Evolutionary conservation across 2,797 vertebrate species (phyloP).

Genomic region (Delichon dasypus): DNA sequence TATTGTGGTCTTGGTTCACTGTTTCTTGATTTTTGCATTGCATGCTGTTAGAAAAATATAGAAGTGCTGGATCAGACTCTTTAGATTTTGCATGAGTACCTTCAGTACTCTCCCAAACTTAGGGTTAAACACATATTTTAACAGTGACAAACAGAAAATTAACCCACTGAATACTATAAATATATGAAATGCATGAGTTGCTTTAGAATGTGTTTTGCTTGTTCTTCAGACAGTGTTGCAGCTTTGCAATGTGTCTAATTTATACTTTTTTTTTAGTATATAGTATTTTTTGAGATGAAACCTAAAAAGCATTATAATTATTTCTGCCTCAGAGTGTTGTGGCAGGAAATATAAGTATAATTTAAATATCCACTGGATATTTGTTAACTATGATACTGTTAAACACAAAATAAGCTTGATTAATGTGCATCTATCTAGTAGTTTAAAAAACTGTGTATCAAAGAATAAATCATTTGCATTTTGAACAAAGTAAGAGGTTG

Average conservation of each 20-base stretch:
- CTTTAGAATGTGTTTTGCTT: neutral
- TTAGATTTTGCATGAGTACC: neutral
- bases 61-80: neutral
- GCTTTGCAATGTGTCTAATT: neutral
- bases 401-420: neutral
- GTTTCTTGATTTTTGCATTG: neutral
- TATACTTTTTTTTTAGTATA: neutral
- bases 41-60: neutral
- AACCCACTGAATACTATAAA: neutral
- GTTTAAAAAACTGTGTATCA: neutral
- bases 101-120: neutral
- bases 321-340: neutral
- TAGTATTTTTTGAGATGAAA: neutral
- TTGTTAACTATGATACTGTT: neutral
- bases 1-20: neutral
- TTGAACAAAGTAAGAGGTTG: neutral
- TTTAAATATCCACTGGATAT: neutral
- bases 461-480: neutral
- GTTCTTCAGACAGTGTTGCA: neutral
- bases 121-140: neutral
- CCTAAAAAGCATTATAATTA: neutral
- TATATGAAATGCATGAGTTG: neutral
- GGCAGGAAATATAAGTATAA: neutral
- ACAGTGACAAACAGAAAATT: neutral
- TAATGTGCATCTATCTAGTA: neutral